Percentiles rank a stretch among this genome's conserved stretches.
These are phyloP conservation scores for Ptychochromis oligacanthus DNA, from an alignment of 2,113 vertebrate genomes.

Conservation along the genomic window DNA sequence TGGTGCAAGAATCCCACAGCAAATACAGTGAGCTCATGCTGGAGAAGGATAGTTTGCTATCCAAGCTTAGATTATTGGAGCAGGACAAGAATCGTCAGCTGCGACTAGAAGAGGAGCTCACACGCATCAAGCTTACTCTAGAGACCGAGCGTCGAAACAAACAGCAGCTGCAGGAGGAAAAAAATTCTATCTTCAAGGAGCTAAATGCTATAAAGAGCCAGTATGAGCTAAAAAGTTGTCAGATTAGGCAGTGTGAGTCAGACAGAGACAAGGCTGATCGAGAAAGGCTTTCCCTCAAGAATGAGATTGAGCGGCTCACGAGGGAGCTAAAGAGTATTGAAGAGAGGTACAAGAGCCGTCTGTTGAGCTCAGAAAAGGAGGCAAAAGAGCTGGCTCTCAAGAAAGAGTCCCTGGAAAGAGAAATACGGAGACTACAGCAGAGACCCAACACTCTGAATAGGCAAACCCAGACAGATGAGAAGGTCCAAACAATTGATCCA, in stretches of 20 bases:
- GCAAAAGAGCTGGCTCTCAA: conserved; percentile 83
- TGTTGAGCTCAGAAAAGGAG: conserved; percentile 84
- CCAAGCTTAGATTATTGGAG: conserved; percentile 91
- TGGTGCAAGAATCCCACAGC: conserved; percentile 88
- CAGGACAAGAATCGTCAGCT: conserved; percentile 88
- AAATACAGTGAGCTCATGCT: conserved; percentile 86
- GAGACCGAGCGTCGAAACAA: conserved; percentile 91
- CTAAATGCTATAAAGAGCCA: conserved; percentile 91
- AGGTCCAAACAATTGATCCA: conserved; percentile 83
- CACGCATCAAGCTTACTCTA: conserved; percentile 85
- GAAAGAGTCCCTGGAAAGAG: conserved; percentile 84
- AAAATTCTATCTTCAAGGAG: conserved; percentile 88
- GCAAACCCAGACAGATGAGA: conserved; percentile 89
- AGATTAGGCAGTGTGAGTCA: conserved; percentile 85
- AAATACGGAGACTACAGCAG: conserved; percentile 87
- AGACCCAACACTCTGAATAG: conserved; percentile 77
- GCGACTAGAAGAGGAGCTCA: conserved; percentile 90
- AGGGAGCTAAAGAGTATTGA: conserved; percentile 89
- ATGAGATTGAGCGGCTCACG: conserved; percentile 88
- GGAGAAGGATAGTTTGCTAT: conserved; percentile 88
- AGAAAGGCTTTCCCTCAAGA: conserved; percentile 84
- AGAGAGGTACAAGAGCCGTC: conserved; percentile 84
- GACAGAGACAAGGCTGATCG: conserved; percentile 87
- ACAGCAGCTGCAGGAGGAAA: conserved; percentile 90
- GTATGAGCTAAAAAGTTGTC: conserved; percentile 86